Conservation (phyloP, 2,888 invertebrate species). For the Leptarthrus brevirostris region DNA sequence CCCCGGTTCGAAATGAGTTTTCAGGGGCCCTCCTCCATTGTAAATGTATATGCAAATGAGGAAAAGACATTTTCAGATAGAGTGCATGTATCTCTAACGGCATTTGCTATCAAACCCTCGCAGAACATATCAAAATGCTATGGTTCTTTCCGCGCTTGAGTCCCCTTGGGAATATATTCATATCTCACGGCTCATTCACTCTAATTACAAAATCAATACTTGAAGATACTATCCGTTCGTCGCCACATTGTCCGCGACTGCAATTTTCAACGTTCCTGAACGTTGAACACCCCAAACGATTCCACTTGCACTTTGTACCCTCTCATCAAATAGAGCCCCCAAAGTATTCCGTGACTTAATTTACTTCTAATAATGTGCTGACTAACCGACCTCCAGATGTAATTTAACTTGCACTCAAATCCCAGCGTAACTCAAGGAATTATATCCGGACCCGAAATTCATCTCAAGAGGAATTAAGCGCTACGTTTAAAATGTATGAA, state of each 20-base stretch:
- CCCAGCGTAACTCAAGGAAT: background rate
- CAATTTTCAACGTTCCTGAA: background rate
- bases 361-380: background rate
- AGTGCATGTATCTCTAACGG: too few relatives aligned
- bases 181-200: slow-evolving; percentile 5
- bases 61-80: too few relatives aligned
- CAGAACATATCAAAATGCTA: too few relatives aligned
- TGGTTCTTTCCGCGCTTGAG: too few relatives aligned
- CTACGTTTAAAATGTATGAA: background rate
- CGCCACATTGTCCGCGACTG: background rate
- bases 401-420: background rate
- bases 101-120: too few relatives aligned
- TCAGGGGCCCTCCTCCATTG: too few relatives aligned
- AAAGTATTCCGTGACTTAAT: background rate
- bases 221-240: background rate
- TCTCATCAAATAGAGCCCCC: background rate
- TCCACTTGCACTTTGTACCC: background rate
- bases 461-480: background rate
- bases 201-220: slow-evolving; percentile 43
- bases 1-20: too few relatives aligned
- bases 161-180: too few relatives aligned
- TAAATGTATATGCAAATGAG: too few relatives aligned
- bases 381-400: too few relatives aligned
- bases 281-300: background rate
- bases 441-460: background rate